Conservation (phyloP, 2,113 vertebrate species). For the Isurus oxyrinchus region DNA sequence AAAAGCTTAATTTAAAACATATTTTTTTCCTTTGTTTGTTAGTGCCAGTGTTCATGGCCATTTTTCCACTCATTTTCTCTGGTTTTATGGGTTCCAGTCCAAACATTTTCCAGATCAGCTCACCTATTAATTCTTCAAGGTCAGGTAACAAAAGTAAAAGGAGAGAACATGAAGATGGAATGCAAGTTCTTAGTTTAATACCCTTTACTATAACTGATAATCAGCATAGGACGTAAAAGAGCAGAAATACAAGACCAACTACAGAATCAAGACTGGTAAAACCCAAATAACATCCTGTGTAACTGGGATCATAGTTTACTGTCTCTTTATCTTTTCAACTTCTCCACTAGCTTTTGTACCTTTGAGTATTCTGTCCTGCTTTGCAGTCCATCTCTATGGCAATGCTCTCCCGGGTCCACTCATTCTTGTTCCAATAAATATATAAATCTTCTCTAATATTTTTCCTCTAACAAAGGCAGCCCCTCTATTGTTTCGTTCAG, state of each 20-base stretch:
- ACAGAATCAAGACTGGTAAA: neutral
- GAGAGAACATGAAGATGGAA: neutral
- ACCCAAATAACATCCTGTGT: neutral
- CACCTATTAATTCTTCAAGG: neutral
- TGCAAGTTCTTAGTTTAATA: neutral
- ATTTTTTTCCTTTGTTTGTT: neutral
- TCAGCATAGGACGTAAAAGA: neutral
- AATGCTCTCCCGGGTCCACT: neutral
- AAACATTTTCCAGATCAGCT: neutral
- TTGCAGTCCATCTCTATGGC: neutral
- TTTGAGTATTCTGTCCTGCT: neutral
- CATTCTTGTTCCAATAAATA: neutral
- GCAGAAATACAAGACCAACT: neutral
- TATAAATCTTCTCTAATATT: neutral
- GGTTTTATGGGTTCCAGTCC: neutral
- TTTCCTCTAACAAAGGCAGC: neutral
- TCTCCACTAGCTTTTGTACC: neutral
- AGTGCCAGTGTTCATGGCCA: neutral
- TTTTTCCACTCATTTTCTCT: neutral
- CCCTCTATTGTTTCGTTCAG: neutral
- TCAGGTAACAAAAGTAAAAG: neutral
- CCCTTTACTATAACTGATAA: neutral
- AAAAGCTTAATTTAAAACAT: conserved; percentile 15
- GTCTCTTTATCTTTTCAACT: neutral
- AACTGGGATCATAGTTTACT: no score